Base-by-base conservation (phyloP, 2,888 invertebrate species). In the Pseudanteris insignis region DNA sequence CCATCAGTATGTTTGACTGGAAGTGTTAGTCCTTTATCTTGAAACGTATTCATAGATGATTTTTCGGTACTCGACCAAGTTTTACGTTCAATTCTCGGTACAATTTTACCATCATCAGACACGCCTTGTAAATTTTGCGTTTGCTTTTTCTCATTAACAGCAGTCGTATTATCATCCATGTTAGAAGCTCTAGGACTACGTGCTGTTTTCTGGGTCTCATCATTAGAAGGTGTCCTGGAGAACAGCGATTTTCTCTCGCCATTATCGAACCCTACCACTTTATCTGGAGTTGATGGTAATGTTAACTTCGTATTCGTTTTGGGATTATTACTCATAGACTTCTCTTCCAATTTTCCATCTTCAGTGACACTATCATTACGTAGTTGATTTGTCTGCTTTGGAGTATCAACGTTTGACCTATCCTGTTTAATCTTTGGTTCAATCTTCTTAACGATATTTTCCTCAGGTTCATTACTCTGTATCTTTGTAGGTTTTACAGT, bases 201-300 rank as follows among this genome's bases (percentile, higher is more conserved):
- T 11, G 41, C 10, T 13, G 36, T 57, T 26, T 2, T 70, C 24
- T 44, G 62, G 38, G 36, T 60, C 5, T 51, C 62, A 10, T 64
- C 36, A 3, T 54, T 47, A 0, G 69, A 65, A 7, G 64, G 47
- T 2, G 63, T 61, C 47, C 55, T 62, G 1, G 68, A 55, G 1
- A 69, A 72, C 12, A 77, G 53, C 0, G 78, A 76, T 47, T 72
- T 71, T 15, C 64, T 63, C 10, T 70, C 65, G 0, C 78, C 77
- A 47, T 79, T 71, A 40, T 79, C 78, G 48, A 71, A 77, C 0
- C 79, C 78, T 36, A 71, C 70, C 1, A 77, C 69, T 13, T 66
- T 64, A 1, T 65, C 67, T 0, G 69, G 63, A 0, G 71, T 66
- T n/a, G 40, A 4, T 59, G 65, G 18, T 6, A 14, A 3, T 4